A percentile compares a stretch with the other conserved stretches of the same genome.
Conservation (phyloP, 2,113 vertebrate genomes). For the Rhipidura dahli region DNA sequence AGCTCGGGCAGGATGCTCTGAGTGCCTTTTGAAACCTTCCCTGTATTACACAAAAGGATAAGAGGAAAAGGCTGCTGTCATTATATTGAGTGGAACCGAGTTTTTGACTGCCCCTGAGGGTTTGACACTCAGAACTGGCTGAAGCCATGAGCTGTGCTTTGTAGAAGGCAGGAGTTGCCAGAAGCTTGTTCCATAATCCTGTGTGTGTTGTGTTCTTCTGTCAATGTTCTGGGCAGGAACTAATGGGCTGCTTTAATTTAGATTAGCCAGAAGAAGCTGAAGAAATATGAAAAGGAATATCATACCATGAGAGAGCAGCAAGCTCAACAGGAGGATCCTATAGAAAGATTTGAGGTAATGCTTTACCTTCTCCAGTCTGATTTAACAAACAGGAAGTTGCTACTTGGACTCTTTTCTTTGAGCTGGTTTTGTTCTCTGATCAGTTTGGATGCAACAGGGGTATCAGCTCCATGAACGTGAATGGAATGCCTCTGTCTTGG, state of each 20-base stretch:
- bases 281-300: conserved; percentile 97
- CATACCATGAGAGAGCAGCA: conserved; percentile 95
- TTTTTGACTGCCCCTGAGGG: background rate
- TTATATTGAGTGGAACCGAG: background rate
- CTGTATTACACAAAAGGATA: background rate
- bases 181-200: background rate
- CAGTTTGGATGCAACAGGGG: background rate
- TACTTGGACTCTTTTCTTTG: background rate
- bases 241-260: conserved; percentile 67
- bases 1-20: background rate
- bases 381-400: background rate
- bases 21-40: background rate
- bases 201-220: background rate
- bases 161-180: background rate
- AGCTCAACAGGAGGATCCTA: conserved; percentile 95
- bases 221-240: background rate
- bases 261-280: conserved; percentile 98
- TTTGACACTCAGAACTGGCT: background rate
- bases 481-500: background rate
- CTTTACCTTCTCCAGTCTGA: background rate
- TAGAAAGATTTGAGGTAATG: conserved; percentile 93
- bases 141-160: background rate
- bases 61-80: background rate
- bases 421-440: background rate
- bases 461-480: accelerated